Percentiles rank a stretch among this genome's conserved stretches.
Evolutionary conservation across 2,888 invertebrate species (phyloP).

Genomic region (Pimpla rufipes): DNA sequence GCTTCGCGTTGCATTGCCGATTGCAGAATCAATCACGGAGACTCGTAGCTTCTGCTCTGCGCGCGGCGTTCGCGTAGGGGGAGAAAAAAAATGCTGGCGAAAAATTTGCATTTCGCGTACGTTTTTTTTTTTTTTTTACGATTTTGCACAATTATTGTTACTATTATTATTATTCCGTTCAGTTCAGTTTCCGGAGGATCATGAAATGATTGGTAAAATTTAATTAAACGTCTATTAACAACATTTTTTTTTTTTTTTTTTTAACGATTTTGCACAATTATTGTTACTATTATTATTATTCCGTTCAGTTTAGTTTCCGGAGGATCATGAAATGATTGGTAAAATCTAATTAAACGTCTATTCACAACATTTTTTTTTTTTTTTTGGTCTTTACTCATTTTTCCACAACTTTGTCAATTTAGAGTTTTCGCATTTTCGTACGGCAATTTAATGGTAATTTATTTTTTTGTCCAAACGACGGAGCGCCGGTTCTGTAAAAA

Average conservation of each 20-base stretch:
- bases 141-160: slow-evolving; percentile 24
- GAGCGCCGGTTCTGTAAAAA: no score
- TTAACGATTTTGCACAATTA: slow-evolving; percentile 24
- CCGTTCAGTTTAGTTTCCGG: slow-evolving; percentile 39
- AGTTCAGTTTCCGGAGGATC: slow-evolving; percentile 29
- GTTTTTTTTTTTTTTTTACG: slow-evolving; percentile 39
- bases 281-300: slow-evolving; percentile 35
- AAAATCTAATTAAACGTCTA: neutral
- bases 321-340: neutral
- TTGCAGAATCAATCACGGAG: slow-evolving; percentile 63
- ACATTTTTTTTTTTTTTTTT: slow-evolving; percentile 24
- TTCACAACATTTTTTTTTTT: neutral
- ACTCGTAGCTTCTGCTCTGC: slow-evolving; percentile 41
- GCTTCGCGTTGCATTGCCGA: slow-evolving; percentile 42
- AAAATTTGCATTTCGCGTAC: slow-evolving; percentile 55
- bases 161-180: slow-evolving; percentile 35
- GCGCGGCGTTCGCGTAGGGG: slow-evolving; percentile 4
- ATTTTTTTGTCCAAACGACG: neutral
- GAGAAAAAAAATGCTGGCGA: slow-evolving; percentile 23
- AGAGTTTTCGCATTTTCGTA: neutral
- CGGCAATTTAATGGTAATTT: neutral
- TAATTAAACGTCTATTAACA: neutral
- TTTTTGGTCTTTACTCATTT: neutral
- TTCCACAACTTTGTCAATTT: neutral
- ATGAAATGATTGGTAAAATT: neutral